Conservation (phyloP, 2,888 invertebrate genomes). For the Crossocerus cetratus region DNA sequence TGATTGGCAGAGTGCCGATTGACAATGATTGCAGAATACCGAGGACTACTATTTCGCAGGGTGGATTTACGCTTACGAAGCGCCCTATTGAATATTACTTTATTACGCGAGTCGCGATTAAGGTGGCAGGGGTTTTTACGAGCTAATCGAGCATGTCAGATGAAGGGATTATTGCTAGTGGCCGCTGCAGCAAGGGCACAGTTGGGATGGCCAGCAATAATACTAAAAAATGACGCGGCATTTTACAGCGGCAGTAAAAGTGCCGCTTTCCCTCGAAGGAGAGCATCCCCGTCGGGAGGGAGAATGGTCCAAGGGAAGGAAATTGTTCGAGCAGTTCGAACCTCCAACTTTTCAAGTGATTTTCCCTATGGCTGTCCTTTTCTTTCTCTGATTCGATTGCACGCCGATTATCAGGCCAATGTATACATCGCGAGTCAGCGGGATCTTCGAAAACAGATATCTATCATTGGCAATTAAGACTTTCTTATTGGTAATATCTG, state of each 20-base stretch:
- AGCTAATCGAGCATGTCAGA: slow-evolving; percentile 40
- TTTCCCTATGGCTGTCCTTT: no score
- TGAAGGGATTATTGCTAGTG: neutral
- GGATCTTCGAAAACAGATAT: no score
- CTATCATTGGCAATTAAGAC: no score
- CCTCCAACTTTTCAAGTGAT: no score
- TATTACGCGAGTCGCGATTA: slow-evolving; percentile 18
- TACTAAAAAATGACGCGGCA: slow-evolving; percentile 67
- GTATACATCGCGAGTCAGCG: no score
- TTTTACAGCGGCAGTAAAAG: slow-evolving; percentile 65
- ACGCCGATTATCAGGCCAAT: no score
- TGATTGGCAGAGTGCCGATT: no score
- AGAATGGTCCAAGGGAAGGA: neutral
- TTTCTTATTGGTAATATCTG: no score
- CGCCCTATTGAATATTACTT: slow-evolving; percentile 8
- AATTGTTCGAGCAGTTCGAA: no score
- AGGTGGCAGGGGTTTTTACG: slow-evolving; percentile 39
- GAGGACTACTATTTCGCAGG: no score
- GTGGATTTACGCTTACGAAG: neutral
- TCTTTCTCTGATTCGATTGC: no score
- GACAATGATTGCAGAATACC: no score
- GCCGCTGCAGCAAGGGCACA: slow-evolving; percentile 12
- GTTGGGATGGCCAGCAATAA: slow-evolving; percentile 48
- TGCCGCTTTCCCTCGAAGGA: neutral
- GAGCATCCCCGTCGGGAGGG: neutral